These are phyloP conservation scores for Rhysida immarginata DNA, from an alignment of 1,140 invertebrate genomes.

Conservation along the genomic window DNA sequence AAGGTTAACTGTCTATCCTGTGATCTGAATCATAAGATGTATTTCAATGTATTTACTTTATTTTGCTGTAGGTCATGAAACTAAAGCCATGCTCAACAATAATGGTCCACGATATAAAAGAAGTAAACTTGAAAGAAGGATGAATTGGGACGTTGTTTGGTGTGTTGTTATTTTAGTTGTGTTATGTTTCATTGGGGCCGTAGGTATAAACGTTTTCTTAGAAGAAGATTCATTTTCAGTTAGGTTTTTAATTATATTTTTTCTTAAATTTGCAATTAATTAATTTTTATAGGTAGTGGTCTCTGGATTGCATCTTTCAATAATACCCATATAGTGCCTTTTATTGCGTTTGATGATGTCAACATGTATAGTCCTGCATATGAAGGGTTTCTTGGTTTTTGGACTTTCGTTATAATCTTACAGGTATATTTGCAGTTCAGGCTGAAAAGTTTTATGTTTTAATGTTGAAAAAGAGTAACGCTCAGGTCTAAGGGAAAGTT, in stretches of 20 bases:
- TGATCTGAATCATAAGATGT: no score
- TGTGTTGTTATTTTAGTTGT: conserved; percentile 85
- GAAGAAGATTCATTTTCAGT: no score
- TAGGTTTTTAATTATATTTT: background rate
- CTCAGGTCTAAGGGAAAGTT: no score
- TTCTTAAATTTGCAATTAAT: background rate
- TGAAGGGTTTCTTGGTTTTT: conserved; percentile 79
- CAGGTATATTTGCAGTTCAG: no score
- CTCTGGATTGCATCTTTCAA: conserved; percentile 54
- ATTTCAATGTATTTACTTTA: no score
- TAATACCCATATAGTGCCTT: conserved; percentile 27
- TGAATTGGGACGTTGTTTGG: conserved; percentile 93
- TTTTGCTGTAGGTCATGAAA: conserved; percentile 67
- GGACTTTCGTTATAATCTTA: conserved; percentile 87
- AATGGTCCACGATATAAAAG: conserved; percentile 88
- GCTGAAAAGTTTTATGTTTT: no score
- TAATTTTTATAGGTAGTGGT: conserved; percentile 41
- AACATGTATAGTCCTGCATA: conserved; percentile 38
- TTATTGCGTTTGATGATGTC: conserved; percentile 26
- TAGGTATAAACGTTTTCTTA: no score
- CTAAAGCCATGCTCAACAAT: conserved; percentile 96
- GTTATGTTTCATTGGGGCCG: conserved; percentile 76
- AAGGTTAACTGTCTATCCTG: no score
- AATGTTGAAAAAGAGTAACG: no score
- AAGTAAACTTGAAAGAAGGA: conserved; percentile 75